Percentiles rank a stretch among this genome's conserved stretches.
Evolutionary conservation across 1,140 invertebrate species (phyloP).

Genomic region (Lepidurus packardi): DNA sequence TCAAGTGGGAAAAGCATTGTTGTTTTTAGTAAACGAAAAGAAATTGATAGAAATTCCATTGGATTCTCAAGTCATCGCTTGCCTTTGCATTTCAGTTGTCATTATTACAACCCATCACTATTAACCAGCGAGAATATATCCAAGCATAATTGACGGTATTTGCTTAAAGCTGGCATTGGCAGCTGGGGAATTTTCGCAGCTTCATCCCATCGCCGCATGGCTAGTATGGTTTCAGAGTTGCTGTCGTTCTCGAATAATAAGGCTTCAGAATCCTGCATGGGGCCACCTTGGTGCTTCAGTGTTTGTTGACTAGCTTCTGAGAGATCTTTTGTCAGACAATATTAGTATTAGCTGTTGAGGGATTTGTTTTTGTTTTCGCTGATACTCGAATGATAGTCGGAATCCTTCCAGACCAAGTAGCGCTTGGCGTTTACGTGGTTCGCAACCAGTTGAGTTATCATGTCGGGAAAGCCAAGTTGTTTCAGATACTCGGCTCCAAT

Average conservation of each 20-base stretch:
- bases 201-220: neutral
- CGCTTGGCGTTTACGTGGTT: neutral
- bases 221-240: neutral
- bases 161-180: neutral
- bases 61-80: conserved; percentile 14
- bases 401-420: neutral
- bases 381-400: neutral
- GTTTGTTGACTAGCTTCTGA: neutral
- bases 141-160: neutral
- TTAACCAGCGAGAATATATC: neutral
- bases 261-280: neutral
- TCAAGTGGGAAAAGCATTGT: neutral
- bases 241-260: neutral
- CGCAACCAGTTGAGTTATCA: neutral
- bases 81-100: conserved; percentile 11
- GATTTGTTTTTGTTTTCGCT: neutral
- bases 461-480: neutral
- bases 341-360: too few species aligned
- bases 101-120: conserved; percentile 13
- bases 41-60: conserved; percentile 12
- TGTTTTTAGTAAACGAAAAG: conserved; percentile 13
- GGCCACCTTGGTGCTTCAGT: neutral
- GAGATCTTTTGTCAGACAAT: neutral
- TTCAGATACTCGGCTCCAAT: neutral
- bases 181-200: neutral